Evolutionary conservation across 2,888 invertebrate species (phyloP), one percentile per base, ranked within the genome.

Genomic region (Parnassius smintheus): DNA sequence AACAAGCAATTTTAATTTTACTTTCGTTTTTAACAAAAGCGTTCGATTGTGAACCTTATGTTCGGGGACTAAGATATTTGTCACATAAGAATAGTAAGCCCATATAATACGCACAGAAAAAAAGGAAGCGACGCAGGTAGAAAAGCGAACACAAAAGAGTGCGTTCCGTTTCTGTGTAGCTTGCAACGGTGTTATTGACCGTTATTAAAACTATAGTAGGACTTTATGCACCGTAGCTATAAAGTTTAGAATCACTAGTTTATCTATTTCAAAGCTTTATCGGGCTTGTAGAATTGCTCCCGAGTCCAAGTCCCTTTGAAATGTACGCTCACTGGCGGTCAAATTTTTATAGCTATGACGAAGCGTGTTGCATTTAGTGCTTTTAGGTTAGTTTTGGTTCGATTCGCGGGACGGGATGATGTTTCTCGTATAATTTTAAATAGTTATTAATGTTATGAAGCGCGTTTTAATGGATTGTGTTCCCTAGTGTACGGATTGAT

Each of bases 81-180:
- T 55, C 66, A 51, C 59, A 25, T 65, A 53, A 68, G 64, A 35
- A 68, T 65, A 71, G 70, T 62, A 73, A 72, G 74, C 77, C 80
- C 77, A 71, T 74, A 18, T 11, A 46, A 78, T 73, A 71, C 70
- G 66, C 73, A 75, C 65, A 80, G 78, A 85, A 85, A 55, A 89
- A 87, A 88, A 80, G 87, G 85, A 82, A 82, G 73, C 77, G 75
- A 74, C 82, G 80, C 91, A 91, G 91, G 91, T 91, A 91, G 83
- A 86, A 80, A 83, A 77, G 68, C 78, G 79, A 82, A 83, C 82
- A 87, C 85, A 87, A 88, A 86, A 83, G 86, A 85, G 76, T 80
- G 81, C 82, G 82, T 79, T 79, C 80, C 75, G 76, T 75, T 74
- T 73, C 72, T 74, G 75, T 67, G 63, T 67, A 45, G 63, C 62